Evolutionary conservation across 2,888 invertebrate genomes (phyloP).

Genomic region (Dicranocentrus wangi): DNA sequence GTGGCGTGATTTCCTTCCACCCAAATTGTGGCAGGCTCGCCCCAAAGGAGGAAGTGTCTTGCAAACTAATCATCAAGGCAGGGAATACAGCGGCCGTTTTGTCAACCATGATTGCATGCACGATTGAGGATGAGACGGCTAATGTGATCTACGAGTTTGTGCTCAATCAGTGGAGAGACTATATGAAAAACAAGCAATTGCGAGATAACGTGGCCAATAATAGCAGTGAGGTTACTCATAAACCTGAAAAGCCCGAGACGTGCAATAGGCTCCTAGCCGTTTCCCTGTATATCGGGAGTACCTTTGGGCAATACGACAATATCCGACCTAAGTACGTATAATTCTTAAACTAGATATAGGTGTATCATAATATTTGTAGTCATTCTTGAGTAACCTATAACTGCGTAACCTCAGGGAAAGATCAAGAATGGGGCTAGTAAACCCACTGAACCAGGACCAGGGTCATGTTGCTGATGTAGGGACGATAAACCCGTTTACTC

Average conservation of each 20-base stretch:
- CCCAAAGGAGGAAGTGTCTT: conserved; percentile 59
- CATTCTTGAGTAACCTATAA: neutral
- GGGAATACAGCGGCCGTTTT: conserved; percentile 65
- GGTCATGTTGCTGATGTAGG: neutral
- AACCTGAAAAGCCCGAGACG: conserved; percentile 63
- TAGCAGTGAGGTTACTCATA: conserved; percentile 14
- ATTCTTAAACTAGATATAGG: neutral
- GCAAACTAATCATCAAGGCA: conserved; percentile 64
- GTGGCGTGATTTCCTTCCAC: conserved; percentile 68
- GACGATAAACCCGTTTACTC: conserved; percentile 31
- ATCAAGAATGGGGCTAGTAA: conserved; percentile 58
- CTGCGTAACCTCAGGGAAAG: conserved; percentile 35
- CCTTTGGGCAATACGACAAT: conserved; percentile 65
- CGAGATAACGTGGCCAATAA: conserved; percentile 40
- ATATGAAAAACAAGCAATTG: conserved; percentile 42
- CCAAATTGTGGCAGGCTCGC: conserved; percentile 66
- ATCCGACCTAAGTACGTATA: conserved; percentile 43
- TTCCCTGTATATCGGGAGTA: conserved; percentile 64
- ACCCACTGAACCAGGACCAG: conserved; percentile 15
- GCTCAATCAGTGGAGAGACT: conserved; percentile 48
- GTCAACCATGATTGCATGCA: conserved; percentile 57
- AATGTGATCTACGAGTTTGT: conserved; percentile 53
- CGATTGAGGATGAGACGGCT: conserved; percentile 63
- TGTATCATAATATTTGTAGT: neutral
- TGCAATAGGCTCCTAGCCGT: conserved; percentile 66